phyloP scores from a whole-genome alignment of 1,140 invertebrate genomes.

The Brachionus asplanchnoidis region DNA sequence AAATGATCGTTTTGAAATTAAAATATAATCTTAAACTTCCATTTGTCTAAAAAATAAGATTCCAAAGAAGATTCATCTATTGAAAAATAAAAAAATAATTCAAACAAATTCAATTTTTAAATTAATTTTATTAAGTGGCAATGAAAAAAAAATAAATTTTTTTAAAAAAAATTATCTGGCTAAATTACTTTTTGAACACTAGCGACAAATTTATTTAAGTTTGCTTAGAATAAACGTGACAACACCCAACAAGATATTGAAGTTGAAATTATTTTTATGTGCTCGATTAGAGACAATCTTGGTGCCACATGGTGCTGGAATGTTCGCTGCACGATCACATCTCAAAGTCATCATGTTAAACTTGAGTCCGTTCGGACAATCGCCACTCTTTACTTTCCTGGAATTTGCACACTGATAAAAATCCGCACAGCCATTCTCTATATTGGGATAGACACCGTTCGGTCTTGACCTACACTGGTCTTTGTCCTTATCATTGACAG shows the following conservation, averaged over 20 bases:
- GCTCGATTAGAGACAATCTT: neutral
- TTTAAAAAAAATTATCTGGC: neutral
- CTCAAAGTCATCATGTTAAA: slow-evolving; percentile 21
- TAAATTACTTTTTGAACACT: neutral
- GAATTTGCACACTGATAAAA: slow-evolving; percentile 27
- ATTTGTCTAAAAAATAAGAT: too few species aligned
- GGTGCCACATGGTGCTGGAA: slow-evolving; percentile 37
- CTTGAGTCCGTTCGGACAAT: slow-evolving; percentile 40
- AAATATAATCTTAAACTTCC: too few species aligned
- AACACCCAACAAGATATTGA: neutral
- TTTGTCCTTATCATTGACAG: slow-evolving; percentile 22
- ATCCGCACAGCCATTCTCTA: slow-evolving; percentile 24
- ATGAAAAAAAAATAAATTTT: neutral
- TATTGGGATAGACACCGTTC: slow-evolving; percentile 33
- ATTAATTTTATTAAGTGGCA: neutral
- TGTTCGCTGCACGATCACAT: slow-evolving; percentile 32
- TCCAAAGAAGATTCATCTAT: too few species aligned
- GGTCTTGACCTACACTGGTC: slow-evolving; percentile 30
- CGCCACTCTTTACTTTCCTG: slow-evolving; percentile 34
- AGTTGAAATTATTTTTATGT: neutral
- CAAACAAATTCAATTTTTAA: neutral
- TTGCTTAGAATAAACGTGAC: neutral
- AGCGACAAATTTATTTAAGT: neutral
- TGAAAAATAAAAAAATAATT: neutral
- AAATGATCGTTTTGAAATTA: too few species aligned